Percentiles rank a stretch among this genome's conserved stretches.
Evolutionary conservation across 2,797 vertebrate genomes (phyloP).

Genomic region (Acanthiza pusilla): DNA sequence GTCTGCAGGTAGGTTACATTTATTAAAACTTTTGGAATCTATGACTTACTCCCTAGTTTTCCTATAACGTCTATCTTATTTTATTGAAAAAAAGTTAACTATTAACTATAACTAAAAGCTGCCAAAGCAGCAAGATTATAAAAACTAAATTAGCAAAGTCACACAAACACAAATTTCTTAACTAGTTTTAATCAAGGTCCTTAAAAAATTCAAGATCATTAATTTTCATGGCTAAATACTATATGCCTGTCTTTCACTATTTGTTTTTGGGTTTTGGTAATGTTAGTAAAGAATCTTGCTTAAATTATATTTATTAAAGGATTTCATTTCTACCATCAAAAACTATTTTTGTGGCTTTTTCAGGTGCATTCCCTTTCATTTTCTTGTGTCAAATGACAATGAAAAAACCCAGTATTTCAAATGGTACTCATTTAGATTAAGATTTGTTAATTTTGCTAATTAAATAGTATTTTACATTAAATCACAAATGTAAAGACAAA

Average conservation of each 20-base stretch:
- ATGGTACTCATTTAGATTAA: not conserved
- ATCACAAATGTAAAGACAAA: not conserved
- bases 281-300: not conserved
- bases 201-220: not conserved
- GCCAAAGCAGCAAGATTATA: not conserved
- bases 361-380: not conserved
- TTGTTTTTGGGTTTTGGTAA: not conserved
- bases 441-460: not conserved
- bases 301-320: not conserved
- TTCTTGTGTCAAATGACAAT: not conserved
- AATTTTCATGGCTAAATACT: not conserved
- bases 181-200: not conserved
- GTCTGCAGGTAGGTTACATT: not conserved
- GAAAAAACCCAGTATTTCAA: not conserved
- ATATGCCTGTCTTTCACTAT: not conserved
- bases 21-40: not conserved
- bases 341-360: not conserved
- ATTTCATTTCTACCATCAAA: not conserved
- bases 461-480: not conserved
- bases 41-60: not conserved
- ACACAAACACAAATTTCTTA: not conserved
- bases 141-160: not conserved
- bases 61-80: not conserved
- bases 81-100: not conserved
- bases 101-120: not conserved